These are phyloP conservation scores for Scleropages formosus DNA, from an alignment of 2,797 vertebrate genomes.

Conservation along the genomic window DNA sequence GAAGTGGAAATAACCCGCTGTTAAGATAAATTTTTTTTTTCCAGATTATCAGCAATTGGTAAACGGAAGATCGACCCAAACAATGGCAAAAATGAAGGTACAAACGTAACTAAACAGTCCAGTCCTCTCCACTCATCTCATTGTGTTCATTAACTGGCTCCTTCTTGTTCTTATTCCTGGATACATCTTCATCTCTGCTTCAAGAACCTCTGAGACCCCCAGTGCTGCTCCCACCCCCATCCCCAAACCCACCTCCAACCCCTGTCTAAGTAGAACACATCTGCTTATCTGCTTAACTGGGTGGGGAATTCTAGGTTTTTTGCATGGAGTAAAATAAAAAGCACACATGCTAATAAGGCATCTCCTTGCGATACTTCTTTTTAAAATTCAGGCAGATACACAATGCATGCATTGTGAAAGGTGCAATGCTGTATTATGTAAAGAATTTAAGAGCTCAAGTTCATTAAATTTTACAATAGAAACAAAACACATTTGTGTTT, in stretches of 20 bases:
- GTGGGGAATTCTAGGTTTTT: slow-evolving; percentile 54
- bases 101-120: slow-evolving; percentile 32
- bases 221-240: neutral
- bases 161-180: slow-evolving; percentile 33
- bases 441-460: neutral
- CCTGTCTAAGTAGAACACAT: slow-evolving; percentile 36
- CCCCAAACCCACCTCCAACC: no score
- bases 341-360: slow-evolving; percentile 40
- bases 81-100: slow-evolving; percentile 16
- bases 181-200: slow-evolving; percentile 42
- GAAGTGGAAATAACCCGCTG: neutral
- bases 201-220: slow-evolving; percentile 30
- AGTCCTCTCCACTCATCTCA: slow-evolving; percentile 32
- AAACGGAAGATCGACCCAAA: slow-evolving; percentile 2
- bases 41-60: neutral
- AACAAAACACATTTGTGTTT: neutral
- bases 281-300: slow-evolving; percentile 58
- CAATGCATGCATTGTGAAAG: neutral
- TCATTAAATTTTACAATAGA: neutral
- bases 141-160: neutral
- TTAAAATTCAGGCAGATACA: slow-evolving; percentile 51
- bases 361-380: slow-evolving; percentile 54
- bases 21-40: neutral
- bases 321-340: slow-evolving; percentile 47
- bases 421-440: neutral